phyloP scores from a whole-genome alignment of 2,113 vertebrate species.

The Caracal caracal region DNA sequence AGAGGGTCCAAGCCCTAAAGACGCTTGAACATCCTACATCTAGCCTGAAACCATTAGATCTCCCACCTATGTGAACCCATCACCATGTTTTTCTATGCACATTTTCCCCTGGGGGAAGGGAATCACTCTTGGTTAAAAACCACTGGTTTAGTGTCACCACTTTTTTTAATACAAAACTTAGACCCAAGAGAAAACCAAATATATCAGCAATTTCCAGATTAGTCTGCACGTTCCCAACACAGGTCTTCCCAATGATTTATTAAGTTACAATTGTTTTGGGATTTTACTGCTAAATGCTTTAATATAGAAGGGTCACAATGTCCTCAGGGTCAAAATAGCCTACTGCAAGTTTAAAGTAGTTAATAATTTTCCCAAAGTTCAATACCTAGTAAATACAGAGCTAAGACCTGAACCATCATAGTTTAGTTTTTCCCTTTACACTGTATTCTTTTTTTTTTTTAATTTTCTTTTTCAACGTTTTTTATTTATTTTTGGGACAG shows the following conservation, averaged over 20 bases:
- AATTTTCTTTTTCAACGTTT: no score
- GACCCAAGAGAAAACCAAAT: constrained; percentile 28
- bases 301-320: neutral
- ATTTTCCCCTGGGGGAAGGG: neutral
- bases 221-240: neutral
- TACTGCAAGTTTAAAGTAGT: neutral
- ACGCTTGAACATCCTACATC: neutral
- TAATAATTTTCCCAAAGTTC: constrained; percentile 28
- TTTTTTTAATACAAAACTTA: constrained; percentile 10
- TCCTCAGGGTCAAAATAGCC: neutral
- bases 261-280: neutral
- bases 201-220: neutral
- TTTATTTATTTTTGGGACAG: no score
- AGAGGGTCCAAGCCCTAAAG: neutral
- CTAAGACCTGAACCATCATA: neutral
- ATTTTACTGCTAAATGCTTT: constrained; percentile 33
- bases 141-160: neutral
- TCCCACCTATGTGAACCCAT: neutral
- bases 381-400: neutral
- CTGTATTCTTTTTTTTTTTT: neutral
- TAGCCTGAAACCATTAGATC: neutral
- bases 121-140: neutral
- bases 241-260: neutral
- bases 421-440: neutral
- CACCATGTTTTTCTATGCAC: neutral